A percentile compares a stretch with the other conserved stretches of the same genome.
These are phyloP conservation scores for Ammodytes marinus DNA, from an alignment of 2,113 vertebrate species.

Conservation along the genomic window DNA sequence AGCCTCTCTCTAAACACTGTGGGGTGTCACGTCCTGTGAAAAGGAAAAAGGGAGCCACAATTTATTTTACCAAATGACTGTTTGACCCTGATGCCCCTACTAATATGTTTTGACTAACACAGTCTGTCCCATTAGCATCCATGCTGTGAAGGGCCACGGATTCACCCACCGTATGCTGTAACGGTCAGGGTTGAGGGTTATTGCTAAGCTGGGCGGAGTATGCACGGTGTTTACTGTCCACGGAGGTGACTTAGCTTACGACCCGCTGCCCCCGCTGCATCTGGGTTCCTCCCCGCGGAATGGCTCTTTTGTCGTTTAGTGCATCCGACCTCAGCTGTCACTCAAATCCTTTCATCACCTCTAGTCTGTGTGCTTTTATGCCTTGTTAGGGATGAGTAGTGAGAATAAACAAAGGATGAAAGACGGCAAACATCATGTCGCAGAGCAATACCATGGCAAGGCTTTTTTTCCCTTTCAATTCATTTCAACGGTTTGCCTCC, in stretches of 20 bases:
- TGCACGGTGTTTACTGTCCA: constrained; percentile 65
- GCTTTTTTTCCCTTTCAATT: constrained; percentile 19
- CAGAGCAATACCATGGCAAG: constrained; percentile 22
- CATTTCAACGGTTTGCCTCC: constrained; percentile 5
- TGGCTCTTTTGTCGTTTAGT: neutral
- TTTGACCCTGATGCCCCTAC: constrained; percentile 51
- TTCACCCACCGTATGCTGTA: constrained; percentile 54
- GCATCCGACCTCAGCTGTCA: constrained; percentile 43
- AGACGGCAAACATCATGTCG: constrained; percentile 25
- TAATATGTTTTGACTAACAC: constrained; percentile 73
- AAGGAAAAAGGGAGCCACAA: constrained; percentile 36
- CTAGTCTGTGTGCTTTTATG: constrained; percentile 22
- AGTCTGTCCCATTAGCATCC: constrained; percentile 75
- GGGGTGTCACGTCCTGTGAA: constrained; percentile 26
- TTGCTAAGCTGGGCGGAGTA: constrained; percentile 45
- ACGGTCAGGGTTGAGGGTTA: constrained; percentile 70
- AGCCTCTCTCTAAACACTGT: constrained; percentile 47
- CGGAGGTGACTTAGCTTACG: constrained; percentile 38
- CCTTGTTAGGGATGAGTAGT: constrained; percentile 42
- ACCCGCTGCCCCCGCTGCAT: constrained; percentile 61
- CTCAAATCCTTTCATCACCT: constrained; percentile 41
- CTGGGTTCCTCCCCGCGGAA: constrained; percentile 46
- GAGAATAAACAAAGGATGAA: constrained; percentile 24
- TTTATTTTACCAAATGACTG: constrained; percentile 53
- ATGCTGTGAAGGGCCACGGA: constrained; percentile 45